Evolutionary conservation across 30 jellyfish, hydroid and myxozoan species (phyloP).

Genomic region (Calvadosia cruxmelitensis): DNA sequence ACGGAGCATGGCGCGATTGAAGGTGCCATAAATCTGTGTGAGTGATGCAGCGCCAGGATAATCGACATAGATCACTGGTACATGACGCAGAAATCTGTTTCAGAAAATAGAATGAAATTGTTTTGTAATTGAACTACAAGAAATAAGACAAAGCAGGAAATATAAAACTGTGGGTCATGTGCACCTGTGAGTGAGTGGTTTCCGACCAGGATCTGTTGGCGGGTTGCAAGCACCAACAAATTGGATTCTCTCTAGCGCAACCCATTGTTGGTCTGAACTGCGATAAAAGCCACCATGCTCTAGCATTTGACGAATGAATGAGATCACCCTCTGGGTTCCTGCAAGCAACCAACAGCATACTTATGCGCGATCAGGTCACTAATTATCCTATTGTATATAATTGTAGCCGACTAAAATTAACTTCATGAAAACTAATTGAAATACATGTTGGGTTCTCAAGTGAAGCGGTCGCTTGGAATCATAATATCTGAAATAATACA

Average conservation of each 20-base stretch:
- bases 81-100: conserved; percentile 83
- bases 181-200: conserved; percentile 90
- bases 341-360: too few species aligned
- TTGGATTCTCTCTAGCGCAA: conserved; percentile 77
- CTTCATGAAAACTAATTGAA: too few species aligned
- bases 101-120: neutral
- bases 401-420: too few species aligned
- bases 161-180: neutral
- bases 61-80: conserved; percentile 92
- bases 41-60: conserved; percentile 96
- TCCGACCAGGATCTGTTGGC: conserved; percentile 98
- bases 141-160: neutral
- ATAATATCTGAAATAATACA: too few species aligned
- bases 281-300: conserved; percentile 98
- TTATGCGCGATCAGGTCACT: too few species aligned
- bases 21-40: conserved; percentile 94
- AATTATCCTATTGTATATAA: too few species aligned
- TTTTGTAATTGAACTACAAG: neutral
- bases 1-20: conserved; percentile 92
- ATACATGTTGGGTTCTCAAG: too few species aligned
- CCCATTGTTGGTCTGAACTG: conserved; percentile 91
- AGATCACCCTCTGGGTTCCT: conserved; percentile 94
- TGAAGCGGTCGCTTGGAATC: too few species aligned
- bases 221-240: conserved; percentile 99
- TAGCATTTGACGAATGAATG: conserved; percentile 88